A percentile compares a stretch with the other conserved stretches of the same genome.
Conservation (phyloP, 2,888 invertebrate species). For the Pristionchus mayeri region DNA sequence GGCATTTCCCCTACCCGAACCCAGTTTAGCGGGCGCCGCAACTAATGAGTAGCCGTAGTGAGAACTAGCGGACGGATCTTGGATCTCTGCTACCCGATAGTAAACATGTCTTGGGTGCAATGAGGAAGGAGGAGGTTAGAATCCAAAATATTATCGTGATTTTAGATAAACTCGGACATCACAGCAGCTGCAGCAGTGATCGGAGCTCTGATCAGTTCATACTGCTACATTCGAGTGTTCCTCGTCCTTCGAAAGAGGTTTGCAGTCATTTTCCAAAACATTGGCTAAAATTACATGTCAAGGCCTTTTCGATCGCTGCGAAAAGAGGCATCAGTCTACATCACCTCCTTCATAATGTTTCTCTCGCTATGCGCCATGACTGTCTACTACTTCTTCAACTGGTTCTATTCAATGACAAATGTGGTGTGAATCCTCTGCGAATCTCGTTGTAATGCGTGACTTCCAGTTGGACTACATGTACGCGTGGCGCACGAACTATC, state of each 20-base stretch:
- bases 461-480: neutral
- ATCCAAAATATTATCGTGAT: neutral
- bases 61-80: constrained; percentile 11
- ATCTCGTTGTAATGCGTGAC: neutral
- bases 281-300: neutral
- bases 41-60: neutral
- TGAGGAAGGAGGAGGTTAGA: neutral
- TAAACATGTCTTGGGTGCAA: constrained; percentile 3
- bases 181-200: neutral
- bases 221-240: neutral
- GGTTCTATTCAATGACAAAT: constrained; percentile 27
- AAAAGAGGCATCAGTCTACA: constrained; percentile 11
- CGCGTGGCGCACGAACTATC: constrained; percentile 14
- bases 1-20: neutral
- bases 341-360: constrained; percentile 11
- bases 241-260: neutral
- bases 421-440: neutral
- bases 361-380: neutral
- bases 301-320: neutral
- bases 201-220: neutral
- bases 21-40: neutral
- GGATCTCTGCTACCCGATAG: neutral
- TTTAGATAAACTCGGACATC: constrained; percentile 20
- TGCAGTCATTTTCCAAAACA: neutral
- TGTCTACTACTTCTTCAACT: constrained; percentile 39